phyloP scores from a whole-genome alignment of 2,888 invertebrate species.

The Polydrusus tereticollis region DNA sequence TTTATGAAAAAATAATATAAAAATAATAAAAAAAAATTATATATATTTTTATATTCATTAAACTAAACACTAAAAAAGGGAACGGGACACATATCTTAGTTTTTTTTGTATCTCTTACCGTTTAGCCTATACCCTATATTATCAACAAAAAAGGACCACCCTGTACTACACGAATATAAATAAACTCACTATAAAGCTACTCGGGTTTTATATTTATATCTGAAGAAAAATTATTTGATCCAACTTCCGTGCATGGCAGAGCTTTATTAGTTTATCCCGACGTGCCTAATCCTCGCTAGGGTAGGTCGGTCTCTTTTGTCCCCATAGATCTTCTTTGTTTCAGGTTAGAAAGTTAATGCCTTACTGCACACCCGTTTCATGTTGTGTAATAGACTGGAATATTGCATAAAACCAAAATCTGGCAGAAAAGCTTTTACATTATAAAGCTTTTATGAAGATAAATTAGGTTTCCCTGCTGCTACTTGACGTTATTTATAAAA shows the following conservation, averaged over 20 bases:
- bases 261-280: constrained; percentile 8
- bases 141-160: too few species aligned
- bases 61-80: too few species aligned
- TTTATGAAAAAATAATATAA: too few species aligned
- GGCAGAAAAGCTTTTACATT: constrained; percentile 37
- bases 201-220: not conserved
- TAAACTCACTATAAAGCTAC: too few species aligned
- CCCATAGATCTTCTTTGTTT: constrained; percentile 23
- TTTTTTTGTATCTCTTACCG: too few species aligned
- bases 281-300: constrained; percentile 9
- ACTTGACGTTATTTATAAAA: constrained; percentile 22
- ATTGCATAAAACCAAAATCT: constrained; percentile 27
- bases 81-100: too few species aligned
- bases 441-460: constrained; percentile 35
- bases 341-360: constrained; percentile 13
- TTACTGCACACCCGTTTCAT: constrained; percentile 8
- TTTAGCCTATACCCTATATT: too few species aligned
- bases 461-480: constrained; percentile 36
- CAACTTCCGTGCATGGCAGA: not conserved
- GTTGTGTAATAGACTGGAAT: constrained; percentile 26
- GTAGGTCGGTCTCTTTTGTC: not conserved
- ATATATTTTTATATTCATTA: too few species aligned
- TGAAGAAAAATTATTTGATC: not conserved
- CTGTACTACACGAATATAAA: too few species aligned
- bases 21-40: too few species aligned